Percentiles rank a stretch among this genome's conserved stretches.
Conservation (phyloP, 2,113 vertebrate species). For the Isurus oxyrinchus region DNA sequence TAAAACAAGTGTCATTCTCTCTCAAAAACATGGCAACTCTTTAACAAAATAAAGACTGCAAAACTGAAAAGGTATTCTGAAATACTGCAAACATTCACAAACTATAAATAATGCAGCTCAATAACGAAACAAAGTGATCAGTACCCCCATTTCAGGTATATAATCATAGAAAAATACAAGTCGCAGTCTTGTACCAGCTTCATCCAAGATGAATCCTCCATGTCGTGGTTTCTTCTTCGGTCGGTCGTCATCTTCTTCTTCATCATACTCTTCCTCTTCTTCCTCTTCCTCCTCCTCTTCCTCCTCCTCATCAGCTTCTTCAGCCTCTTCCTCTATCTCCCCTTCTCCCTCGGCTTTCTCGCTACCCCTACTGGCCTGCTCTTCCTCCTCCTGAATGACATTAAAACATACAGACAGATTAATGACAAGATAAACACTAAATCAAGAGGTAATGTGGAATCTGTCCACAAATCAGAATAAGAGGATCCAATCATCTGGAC, state of each 20-base stretch:
- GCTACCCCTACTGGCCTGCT: conserved; percentile 73
- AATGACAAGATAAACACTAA: not conserved
- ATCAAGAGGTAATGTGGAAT: not conserved
- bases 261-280: conserved; percentile 68
- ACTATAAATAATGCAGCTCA: not conserved
- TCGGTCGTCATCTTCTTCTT: conserved; percentile 83
- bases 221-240: conserved; percentile 79
- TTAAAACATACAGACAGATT: not conserved
- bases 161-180: conserved; percentile 37
- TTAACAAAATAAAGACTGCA: not conserved
- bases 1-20: not conserved
- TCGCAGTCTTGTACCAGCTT: conserved; percentile 62
- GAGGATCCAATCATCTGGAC: not conserved
- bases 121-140: not conserved
- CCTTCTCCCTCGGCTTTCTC: conserved; percentile 82
- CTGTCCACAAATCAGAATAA: conserved; percentile 42
- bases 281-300: conserved; percentile 66
- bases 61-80: not conserved
- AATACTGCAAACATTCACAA: not conserved
- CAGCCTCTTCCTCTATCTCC: conserved; percentile 68
- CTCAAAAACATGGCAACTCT: not conserved
- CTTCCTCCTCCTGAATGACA: conserved; percentile 61
- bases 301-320: conserved; percentile 67
- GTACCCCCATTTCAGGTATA: not conserved
- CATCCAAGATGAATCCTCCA: conserved; percentile 83